Evolutionary conservation across 2,888 invertebrate genomes (phyloP).

Genomic region (Laspeyria flexula): DNA sequence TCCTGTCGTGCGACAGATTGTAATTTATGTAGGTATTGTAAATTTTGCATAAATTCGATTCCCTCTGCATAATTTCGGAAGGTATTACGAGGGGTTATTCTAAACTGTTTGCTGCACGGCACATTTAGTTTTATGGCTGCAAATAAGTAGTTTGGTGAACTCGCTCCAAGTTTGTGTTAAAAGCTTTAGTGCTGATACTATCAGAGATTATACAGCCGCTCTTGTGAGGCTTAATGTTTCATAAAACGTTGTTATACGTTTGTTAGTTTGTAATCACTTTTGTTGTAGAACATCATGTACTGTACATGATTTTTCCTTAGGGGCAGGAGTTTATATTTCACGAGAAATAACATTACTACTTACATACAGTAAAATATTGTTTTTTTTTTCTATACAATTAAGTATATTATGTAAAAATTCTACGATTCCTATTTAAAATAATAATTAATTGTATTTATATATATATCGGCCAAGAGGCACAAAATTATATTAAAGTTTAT

Average conservation of each 20-base stretch:
- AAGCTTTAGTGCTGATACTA: slow-evolving; percentile 50
- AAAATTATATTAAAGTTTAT: too few relatives aligned
- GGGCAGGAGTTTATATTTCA: not conserved
- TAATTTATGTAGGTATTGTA: slow-evolving; percentile 47
- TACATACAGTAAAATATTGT: too few relatives aligned
- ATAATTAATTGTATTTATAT: too few relatives aligned
- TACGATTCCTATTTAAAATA: too few relatives aligned
- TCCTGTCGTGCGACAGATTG: slow-evolving; percentile 32
- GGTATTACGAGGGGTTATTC: slow-evolving; percentile 20
- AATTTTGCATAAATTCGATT: slow-evolving; percentile 44
- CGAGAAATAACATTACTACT: too few relatives aligned
- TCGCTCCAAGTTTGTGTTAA: slow-evolving; percentile 52
- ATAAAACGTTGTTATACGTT: slow-evolving; percentile 14
- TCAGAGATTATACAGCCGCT: slow-evolving; percentile 42
- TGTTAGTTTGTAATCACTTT: not conserved
- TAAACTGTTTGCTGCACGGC: slow-evolving; percentile 67
- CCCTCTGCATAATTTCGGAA: slow-evolving; percentile 59
- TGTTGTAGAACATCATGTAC: not conserved
- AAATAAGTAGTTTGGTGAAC: slow-evolving; percentile 70
- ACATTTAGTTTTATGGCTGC: slow-evolving; percentile 64
- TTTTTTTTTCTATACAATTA: too few relatives aligned
- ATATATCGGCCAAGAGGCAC: too few relatives aligned
- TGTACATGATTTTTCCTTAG: not conserved
- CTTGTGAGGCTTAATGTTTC: slow-evolving; percentile 27
- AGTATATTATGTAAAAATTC: too few relatives aligned